Base-by-base conservation (phyloP, 2,797 vertebrate species). In the Phaenicophaeus curvirostris region DNA sequence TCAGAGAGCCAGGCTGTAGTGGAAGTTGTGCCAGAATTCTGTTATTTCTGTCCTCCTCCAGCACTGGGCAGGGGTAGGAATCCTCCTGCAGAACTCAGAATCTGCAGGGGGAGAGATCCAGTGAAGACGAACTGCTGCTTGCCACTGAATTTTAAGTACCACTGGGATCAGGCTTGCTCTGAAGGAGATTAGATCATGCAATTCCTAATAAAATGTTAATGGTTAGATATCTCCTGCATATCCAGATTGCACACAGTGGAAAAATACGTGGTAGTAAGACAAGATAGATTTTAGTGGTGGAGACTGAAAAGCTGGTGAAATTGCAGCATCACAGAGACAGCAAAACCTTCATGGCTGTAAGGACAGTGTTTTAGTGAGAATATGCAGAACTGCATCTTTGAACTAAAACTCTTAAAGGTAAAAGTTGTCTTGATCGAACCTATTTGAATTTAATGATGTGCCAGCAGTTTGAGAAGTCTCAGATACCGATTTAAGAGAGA, bases 171-270 rank as follows among this genome's bases (percentile, higher is more conserved):
- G 48, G 19, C 57, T 74, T 68, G 54, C 68, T 87, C 75, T 91
- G 54, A 69, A 71, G 69, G 41, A 82, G 75, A 87, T 95, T 61
- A 90, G 53, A 71, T 95, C 61, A 53, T 61, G 54, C 62, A 65
- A 58, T 66, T 83, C n/a, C 65, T 77, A 85, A 80, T 90, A 85
- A 95, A 95, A 93, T 77, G 54, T 77, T 94, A 92, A 96, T 61
- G 61, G 31, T 33, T 74, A 33, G 59, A 20, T 80, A 55, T 42
- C 58, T 83, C 42, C 42, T 25, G 44, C 59, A 54, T 80, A 55
- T 48, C 59, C 23, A 72, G 41, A 33, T 87, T 80, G 41, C 53
- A 69, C 25, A 15, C 23, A 39, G 48, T 8, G 35, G 39, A 20
- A 69, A 77, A 80, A 79, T 51, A 1, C 0, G 0, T 21, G 28